phyloP scores from a whole-genome alignment of 1,140 invertebrate genomes.

The Sitodiplosis mosellana region DNA sequence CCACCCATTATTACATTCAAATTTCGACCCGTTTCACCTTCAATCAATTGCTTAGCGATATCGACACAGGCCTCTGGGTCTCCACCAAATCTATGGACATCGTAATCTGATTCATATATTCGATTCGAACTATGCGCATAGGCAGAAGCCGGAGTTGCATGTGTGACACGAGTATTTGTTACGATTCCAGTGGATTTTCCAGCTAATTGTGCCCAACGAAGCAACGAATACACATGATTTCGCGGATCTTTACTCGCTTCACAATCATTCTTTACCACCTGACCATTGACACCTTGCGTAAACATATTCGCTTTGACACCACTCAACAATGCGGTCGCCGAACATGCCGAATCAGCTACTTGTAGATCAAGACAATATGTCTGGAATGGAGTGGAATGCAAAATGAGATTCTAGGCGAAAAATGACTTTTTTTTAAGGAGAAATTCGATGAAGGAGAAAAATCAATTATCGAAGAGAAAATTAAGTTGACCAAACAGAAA shows the following conservation, averaged over 20 bases:
- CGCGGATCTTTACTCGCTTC: conserved; percentile 31
- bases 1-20: conserved; percentile 45
- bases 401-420: no score
- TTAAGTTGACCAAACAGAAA: no score
- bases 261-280: conserved; percentile 41
- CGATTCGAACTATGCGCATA: conserved; percentile 52
- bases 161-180: conserved; percentile 54
- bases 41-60: conserved; percentile 37
- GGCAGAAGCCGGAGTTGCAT: conserved; percentile 46
- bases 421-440: no score
- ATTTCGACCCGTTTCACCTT: conserved; percentile 30
- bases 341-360: conserved; percentile 60
- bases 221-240: conserved; percentile 27
- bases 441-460: no score
- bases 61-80: conserved; percentile 23
- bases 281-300: conserved; percentile 50
- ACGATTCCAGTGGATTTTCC: conserved; percentile 51
- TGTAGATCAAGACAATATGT: conserved; percentile 61
- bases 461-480: no score
- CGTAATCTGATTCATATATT: conserved; percentile 50
- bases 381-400: no score
- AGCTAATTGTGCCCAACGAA: conserved; percentile 39
- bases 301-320: conserved; percentile 65
- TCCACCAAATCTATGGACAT: conserved; percentile 23
- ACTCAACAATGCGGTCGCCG: conserved; percentile 56